Evolutionary conservation across 2,888 invertebrate species (phyloP), one percentile per base, ranked within the genome.

Genomic region (Scaptomyza parva): DNA sequence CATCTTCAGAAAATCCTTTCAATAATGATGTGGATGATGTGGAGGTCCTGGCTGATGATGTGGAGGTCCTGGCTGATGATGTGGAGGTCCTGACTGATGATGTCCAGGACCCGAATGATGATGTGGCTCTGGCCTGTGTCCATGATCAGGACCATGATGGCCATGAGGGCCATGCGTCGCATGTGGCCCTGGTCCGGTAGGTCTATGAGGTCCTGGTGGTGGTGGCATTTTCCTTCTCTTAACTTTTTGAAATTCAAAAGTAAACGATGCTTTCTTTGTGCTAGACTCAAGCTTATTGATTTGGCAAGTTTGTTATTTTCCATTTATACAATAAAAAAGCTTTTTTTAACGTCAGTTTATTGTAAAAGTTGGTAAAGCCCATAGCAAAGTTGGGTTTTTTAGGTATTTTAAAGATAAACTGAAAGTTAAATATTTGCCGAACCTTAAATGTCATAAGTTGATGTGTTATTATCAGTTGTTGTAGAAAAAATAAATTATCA

Each of bases 251-350:
- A 52, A 7, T 26, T n/a, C 33, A 12, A n/a, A 5, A n/a, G n/a
- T n/a, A n/a, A 12, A 14, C 33, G 39, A 24, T 17, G 30, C 45
- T 9, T 35, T n/a, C 48, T n/a, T n/a, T n/a, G n/a, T n/a, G n/a
- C n/a, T 22, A 33, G n/a, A 52, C 20, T 47, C n/a, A 41, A 58
- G 26, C 26, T 14, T 52, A 43, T 11, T 12, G 37, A 55, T 51
- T 51, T 51, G 26, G 30, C 12, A 30, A 30, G 26, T 18, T 28
- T 26, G 14, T 39, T 18, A 48, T n/a, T 35, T 50, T 50, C 45
- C 62, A 69, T 69, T 69, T 69, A 70, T 63, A 70, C 52, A 30
- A 26, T 20, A n/a, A 4, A 24, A 63, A 57, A 69, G 69, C 70
- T 69, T 69, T 69, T 52, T 20, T 8, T 11, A 24, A 48, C 18